phyloP scores from a whole-genome alignment of 2,797 vertebrate species.

The Florisuga fusca region DNA sequence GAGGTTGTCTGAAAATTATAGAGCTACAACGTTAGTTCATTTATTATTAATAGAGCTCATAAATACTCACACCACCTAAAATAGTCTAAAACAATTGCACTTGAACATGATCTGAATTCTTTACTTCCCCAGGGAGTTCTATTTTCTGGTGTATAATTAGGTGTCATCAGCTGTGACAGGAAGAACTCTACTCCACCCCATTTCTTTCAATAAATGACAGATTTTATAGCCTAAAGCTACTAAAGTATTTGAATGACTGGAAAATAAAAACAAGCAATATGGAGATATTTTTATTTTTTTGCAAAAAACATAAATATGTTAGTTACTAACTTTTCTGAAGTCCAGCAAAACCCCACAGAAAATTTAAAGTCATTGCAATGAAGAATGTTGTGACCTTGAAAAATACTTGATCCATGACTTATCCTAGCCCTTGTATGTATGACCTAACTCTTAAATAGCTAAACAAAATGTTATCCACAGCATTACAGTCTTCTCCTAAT shows the following conservation, averaged over 20 bases:
- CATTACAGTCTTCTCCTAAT: background rate
- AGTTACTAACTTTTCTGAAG: background rate
- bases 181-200: constrained; percentile 53
- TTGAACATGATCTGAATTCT: constrained; percentile 57
- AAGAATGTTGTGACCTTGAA: constrained; percentile 10
- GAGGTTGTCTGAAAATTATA: constrained; percentile 69
- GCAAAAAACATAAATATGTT: constrained; percentile 34
- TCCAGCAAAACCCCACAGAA: background rate
- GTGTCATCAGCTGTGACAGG: constrained; percentile 70
- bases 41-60: constrained; percentile 80
- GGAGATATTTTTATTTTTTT: constrained; percentile 9
- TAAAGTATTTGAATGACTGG: constrained; percentile 70
- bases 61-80: constrained; percentile 73
- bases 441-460: background rate
- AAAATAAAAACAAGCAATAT: constrained; percentile 32
- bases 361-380: background rate
- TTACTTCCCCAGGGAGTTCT: constrained; percentile 47
- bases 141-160: constrained; percentile 73
- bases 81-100: constrained; percentile 74
- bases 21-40: constrained; percentile 57
- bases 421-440: background rate
- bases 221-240: constrained; percentile 65
- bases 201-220: constrained; percentile 75
- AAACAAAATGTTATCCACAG: background rate
- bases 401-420: constrained; percentile 4